These are phyloP conservation scores for Micropoecilia bifurca DNA, from an alignment of 2,797 vertebrate genomes.

Conservation along the genomic window DNA sequence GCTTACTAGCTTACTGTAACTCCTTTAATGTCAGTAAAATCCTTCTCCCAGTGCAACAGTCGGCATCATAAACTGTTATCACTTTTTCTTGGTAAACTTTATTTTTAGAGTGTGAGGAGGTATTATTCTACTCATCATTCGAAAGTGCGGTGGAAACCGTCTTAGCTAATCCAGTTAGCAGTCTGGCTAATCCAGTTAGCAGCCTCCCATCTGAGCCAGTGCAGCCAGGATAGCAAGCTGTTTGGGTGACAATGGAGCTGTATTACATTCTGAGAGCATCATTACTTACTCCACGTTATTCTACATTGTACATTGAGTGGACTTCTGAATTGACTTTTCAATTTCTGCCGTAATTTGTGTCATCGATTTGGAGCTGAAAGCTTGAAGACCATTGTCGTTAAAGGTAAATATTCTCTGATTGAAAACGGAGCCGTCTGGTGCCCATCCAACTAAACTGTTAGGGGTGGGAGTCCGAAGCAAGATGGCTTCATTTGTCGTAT, in stretches of 20 bases:
- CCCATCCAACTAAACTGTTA: conserved; percentile 29
- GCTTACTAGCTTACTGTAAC: background rate
- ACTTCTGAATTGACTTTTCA: conserved; percentile 31
- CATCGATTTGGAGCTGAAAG: conserved; percentile 53
- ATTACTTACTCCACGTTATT: background rate
- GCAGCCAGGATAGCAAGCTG: background rate
- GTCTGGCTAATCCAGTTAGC: conserved; percentile 1
- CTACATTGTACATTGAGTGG: background rate
- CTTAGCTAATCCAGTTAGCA: background rate
- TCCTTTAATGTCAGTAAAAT: background rate
- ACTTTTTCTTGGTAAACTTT: background rate
- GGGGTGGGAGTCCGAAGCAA: conserved; percentile 10
- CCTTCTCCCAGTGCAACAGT: background rate
- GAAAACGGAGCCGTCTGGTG: conserved; percentile 42
- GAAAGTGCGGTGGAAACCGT: background rate
- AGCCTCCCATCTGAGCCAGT: background rate
- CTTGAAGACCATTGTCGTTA: conserved; percentile 32
- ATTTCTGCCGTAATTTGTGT: conserved; percentile 49
- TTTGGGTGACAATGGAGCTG: conserved; percentile 7
- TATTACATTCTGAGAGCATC: background rate
- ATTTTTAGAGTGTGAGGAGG: background rate
- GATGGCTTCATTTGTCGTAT: conserved; percentile 71
- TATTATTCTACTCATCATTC: background rate
- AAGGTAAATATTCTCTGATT: conserved; percentile 52
- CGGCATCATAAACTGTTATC: background rate